Evolutionary conservation across 2,113 vertebrate genomes (phyloP).

Genomic region (Natator depressus): DNA sequence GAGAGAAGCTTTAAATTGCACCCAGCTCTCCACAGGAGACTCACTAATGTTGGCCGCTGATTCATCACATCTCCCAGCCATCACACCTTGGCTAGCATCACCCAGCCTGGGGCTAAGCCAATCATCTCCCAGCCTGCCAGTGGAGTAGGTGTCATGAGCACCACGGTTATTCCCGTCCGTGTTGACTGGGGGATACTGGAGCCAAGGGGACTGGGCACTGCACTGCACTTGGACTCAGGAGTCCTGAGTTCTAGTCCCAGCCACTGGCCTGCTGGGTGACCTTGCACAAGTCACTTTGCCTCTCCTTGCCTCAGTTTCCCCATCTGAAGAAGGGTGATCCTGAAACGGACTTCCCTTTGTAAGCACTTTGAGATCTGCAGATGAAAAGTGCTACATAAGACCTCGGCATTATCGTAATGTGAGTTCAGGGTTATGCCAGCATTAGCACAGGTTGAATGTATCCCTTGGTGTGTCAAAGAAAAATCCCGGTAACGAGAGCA

Average conservation of each 20-base stretch:
- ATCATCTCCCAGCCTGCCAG: neutral
- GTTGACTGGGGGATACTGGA: neutral
- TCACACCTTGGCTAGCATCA: neutral
- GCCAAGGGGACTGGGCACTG: neutral
- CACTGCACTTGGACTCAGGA: neutral
- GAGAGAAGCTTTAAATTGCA: too few relatives aligned
- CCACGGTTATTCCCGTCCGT: neutral
- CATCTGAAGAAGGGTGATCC: neutral
- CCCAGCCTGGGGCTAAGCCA: neutral
- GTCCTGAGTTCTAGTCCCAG: neutral
- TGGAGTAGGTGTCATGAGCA: neutral
- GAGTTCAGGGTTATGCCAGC: neutral
- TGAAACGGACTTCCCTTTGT: neutral
- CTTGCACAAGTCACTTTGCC: neutral
- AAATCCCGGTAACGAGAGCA: neutral
- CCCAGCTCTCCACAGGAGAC: neutral
- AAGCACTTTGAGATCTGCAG: neutral
- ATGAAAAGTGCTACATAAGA: neutral
- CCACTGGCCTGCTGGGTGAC: neutral
- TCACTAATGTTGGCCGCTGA: too few relatives aligned
- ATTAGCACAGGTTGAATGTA: neutral
- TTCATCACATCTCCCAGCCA: neutral
- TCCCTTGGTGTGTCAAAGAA: neutral
- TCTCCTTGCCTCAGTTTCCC: neutral
- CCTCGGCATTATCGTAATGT: neutral